Percentiles rank a stretch among this genome's conserved stretches.
Conservation (phyloP, 2,113 vertebrate genomes). For the Phyllostomus hastatus region DNA sequence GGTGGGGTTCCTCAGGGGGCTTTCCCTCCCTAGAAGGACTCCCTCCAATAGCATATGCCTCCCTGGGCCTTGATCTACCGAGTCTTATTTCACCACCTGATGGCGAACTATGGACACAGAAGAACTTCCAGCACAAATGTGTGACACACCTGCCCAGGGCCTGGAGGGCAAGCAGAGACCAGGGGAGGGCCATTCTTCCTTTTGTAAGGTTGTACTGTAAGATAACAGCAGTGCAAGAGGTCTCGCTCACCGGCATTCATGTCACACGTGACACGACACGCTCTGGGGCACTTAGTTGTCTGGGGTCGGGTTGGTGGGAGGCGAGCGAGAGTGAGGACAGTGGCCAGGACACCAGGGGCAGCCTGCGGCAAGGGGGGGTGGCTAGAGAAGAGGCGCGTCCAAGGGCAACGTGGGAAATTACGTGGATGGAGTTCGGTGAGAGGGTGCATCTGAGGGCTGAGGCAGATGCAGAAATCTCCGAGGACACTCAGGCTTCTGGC, state of each 20-base stretch:
- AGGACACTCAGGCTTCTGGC: rapidly evolving
- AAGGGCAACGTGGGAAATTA: rapidly evolving
- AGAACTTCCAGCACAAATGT: not conserved
- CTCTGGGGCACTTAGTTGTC: not conserved
- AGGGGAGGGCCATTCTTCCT: not conserved
- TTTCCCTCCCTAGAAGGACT: not conserved
- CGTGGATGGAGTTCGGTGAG: not conserved
- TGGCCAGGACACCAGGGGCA: not conserved
- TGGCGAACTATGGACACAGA: not conserved
- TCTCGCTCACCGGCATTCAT: not conserved
- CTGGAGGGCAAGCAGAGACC: not conserved
- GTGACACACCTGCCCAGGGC: not conserved
- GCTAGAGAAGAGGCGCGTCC: rapidly evolving
- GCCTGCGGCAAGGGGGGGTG: rapidly evolving
- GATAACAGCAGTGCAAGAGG: not conserved
- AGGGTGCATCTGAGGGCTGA: too few species aligned
- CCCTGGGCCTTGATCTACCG: not conserved
- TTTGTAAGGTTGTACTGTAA: not conserved
- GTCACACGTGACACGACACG: rapidly evolving
- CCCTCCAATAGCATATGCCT: rapidly evolving
- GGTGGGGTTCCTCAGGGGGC: not conserved
- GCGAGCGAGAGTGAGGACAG: too few species aligned
- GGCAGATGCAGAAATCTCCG: rapidly evolving
- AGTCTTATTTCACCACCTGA: not conserved
- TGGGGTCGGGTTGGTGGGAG: rapidly evolving